Conservation (phyloP, 2,888 invertebrate species). For the Chironomus tentans region DNA sequence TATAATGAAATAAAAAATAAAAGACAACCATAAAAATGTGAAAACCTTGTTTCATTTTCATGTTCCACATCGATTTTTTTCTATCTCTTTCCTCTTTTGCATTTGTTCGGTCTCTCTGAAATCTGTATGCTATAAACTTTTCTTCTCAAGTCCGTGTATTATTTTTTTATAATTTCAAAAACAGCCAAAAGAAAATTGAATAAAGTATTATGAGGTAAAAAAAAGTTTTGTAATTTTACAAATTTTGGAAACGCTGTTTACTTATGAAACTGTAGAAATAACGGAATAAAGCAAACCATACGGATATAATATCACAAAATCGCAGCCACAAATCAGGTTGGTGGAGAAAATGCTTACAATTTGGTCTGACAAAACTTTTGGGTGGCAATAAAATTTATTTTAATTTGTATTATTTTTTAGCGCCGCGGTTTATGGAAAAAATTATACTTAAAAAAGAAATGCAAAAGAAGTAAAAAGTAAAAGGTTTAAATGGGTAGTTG, state of each 20-base stretch:
- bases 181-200: neutral
- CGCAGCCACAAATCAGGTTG: too few species aligned
- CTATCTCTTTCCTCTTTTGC: neutral
- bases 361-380: too few species aligned
- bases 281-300: neutral
- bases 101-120: neutral
- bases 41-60: conserved; percentile 20
- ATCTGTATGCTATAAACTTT: neutral
- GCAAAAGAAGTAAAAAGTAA: too few species aligned
- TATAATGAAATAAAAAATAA: conserved; percentile 13
- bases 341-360: too few species aligned
- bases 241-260: neutral
- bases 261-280: neutral
- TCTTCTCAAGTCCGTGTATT: neutral
- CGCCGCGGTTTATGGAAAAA: too few species aligned
- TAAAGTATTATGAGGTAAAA: too few species aligned
- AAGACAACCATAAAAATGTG: conserved; percentile 24
- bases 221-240: too few species aligned
- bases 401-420: too few species aligned
- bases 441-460: too few species aligned
- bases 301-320: too few species aligned
- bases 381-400: too few species aligned
- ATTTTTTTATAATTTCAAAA: neutral
- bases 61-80: conserved; percentile 22
- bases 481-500: too few species aligned